Conservation (phyloP, 2,797 vertebrate species). For the Rhinatrema bivittatum region DNA sequence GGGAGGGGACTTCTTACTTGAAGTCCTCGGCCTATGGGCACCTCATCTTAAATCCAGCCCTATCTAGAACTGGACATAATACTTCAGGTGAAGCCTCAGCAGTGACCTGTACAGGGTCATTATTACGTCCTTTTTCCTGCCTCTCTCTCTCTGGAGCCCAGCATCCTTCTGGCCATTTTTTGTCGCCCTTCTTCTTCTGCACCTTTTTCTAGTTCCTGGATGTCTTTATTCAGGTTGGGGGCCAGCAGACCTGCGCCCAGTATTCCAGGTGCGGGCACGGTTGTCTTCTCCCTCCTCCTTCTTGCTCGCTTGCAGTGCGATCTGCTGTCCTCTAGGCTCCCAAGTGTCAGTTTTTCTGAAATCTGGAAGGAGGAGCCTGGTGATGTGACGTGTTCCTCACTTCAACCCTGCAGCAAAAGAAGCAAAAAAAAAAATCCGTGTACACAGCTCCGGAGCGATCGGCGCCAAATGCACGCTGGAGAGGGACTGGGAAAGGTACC, state of each 20-base stretch:
- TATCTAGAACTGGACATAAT: background rate
- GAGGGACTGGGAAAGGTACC: background rate
- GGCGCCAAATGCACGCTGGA: background rate
- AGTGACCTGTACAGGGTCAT: too few relatives aligned
- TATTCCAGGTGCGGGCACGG: background rate
- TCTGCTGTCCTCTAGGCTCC: slow-evolving; percentile 37
- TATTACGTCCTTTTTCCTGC: background rate
- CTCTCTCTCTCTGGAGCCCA: too few relatives aligned
- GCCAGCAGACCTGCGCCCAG: too few relatives aligned
- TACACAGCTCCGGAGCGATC: background rate
- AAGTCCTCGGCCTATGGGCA: too few relatives aligned
- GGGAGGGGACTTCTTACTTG: too few relatives aligned
- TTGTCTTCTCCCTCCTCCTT: slow-evolving; percentile 1
- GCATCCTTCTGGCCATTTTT: too few relatives aligned
- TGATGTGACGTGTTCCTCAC: slow-evolving; percentile 8
- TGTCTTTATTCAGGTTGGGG: too few relatives aligned
- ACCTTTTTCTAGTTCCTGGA: too few relatives aligned
- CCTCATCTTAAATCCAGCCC: too few relatives aligned
- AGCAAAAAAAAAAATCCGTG: slow-evolving; percentile 19
- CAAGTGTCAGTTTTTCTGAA: slow-evolving; percentile 46
- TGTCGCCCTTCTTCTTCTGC: too few relatives aligned
- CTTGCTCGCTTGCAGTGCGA: slow-evolving; percentile 16
- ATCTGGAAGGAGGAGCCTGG: slow-evolving; percentile 30
- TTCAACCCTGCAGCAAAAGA: slow-evolving; percentile 61
- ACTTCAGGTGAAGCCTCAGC: background rate